Evolutionary conservation across 2,113 vertebrate species (phyloP).

Genomic region (Spermophilus dauricus): DNA sequence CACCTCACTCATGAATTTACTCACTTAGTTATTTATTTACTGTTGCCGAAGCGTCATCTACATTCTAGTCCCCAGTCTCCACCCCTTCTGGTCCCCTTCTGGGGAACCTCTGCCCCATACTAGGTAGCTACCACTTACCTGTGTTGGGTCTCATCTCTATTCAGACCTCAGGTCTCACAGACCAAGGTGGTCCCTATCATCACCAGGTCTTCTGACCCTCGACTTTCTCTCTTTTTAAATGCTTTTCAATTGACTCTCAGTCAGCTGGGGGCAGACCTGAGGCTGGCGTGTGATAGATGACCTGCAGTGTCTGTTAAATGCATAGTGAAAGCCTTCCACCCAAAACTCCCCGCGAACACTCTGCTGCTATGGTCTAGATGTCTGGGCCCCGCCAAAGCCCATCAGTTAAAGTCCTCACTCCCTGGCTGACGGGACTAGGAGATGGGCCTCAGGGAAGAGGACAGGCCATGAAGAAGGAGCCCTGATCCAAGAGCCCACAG

Average conservation of each 20-base stretch:
- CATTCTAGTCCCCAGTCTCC: not conserved
- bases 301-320: not conserved
- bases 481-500: not conserved
- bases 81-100: too few species aligned
- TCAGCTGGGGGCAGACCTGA: not conserved
- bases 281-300: fast-evolving
- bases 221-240: too few species aligned
- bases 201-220: not conserved
- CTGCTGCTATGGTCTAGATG: not conserved
- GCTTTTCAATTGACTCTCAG: not conserved
- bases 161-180: not conserved
- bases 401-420: not conserved
- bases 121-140: too few species aligned
- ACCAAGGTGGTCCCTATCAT: fast-evolving
- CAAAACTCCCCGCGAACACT: not conserved
- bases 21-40: too few species aligned
- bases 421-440: not conserved
- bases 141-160: not conserved
- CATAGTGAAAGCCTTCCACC: not conserved
- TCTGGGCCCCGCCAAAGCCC: not conserved
- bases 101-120: not conserved
- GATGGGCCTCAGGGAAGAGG: not conserved
- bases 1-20: too few species aligned
- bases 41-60: too few species aligned
- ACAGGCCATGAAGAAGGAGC: too few species aligned